Evolutionary conservation across 2,113 vertebrate species (phyloP).

Genomic region (Vireo altiloquus): DNA sequence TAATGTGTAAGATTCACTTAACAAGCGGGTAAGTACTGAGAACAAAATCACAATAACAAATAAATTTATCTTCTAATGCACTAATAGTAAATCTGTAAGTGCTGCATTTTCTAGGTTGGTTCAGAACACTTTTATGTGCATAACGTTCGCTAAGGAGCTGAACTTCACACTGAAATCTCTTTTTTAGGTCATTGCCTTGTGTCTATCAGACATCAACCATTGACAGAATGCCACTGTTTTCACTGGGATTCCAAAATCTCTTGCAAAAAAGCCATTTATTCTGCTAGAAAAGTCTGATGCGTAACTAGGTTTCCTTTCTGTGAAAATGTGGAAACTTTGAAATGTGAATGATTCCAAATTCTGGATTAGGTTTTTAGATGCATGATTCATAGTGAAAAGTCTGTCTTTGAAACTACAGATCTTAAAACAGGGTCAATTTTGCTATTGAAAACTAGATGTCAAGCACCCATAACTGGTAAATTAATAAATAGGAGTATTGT

Average conservation of each 20-base stretch:
- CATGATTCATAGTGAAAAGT: not conserved
- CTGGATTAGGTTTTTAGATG: not conserved
- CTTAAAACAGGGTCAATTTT: not conserved
- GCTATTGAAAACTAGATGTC: not conserved
- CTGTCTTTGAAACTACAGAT: not conserved
- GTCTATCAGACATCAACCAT: not conserved
- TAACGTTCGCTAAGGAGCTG: not conserved
- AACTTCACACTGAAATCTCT: not conserved
- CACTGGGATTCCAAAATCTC: not conserved
- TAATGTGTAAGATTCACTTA: not conserved
- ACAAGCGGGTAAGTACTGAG: not conserved
- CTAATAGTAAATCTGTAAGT: not conserved
- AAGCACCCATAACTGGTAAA: not conserved
- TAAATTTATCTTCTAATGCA: not conserved
- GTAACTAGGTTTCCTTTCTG: not conserved
- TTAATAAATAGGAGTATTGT: not conserved
- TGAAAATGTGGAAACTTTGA: not conserved
- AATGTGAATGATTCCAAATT: not conserved
- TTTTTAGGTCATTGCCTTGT: not conserved
- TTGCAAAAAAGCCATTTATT: not conserved
- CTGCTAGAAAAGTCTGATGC: not conserved
- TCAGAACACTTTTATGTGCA: accelerated
- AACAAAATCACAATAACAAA: not conserved
- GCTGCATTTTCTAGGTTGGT: not conserved
- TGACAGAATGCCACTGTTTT: not conserved